Percentiles rank a stretch among this genome's conserved stretches.
phyloP scores from a whole-genome alignment of 2,888 invertebrate species.

The Anthoptus insignis region DNA sequence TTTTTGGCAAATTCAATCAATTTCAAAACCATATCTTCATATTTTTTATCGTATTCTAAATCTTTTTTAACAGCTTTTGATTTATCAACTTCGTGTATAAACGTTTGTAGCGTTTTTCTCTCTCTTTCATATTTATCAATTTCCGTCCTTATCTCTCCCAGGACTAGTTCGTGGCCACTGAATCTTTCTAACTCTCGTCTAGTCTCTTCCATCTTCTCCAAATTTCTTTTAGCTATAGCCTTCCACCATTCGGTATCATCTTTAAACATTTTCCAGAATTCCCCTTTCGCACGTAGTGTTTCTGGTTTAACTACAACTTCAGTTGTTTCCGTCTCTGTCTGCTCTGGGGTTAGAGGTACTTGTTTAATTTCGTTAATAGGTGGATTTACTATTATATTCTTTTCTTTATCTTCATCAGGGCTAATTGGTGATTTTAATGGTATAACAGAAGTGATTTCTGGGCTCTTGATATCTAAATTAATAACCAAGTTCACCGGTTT shows the following conservation, averaged over 20 bases:
- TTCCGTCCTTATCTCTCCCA: slow-evolving; percentile 73
- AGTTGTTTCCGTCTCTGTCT: slow-evolving; percentile 63
- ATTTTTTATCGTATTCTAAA: slow-evolving; percentile 77
- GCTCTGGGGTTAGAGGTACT: slow-evolving; percentile 21
- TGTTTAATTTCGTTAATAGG: slow-evolving; percentile 18
- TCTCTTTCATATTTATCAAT: slow-evolving; percentile 71
- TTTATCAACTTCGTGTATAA: slow-evolving; percentile 78
- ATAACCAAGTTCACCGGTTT: slow-evolving; percentile 67
- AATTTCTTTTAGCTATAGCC: slow-evolving; percentile 76
- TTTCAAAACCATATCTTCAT: slow-evolving; percentile 80
- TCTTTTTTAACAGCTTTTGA: slow-evolving; percentile 73
- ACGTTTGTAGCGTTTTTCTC: slow-evolving; percentile 70
- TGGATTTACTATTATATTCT: slow-evolving; percentile 15
- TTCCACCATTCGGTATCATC: slow-evolving; percentile 84
- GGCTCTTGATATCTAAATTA: slow-evolving; percentile 58
- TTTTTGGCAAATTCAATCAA: slow-evolving; percentile 80
- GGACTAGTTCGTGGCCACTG: slow-evolving; percentile 76
- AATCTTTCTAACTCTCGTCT: slow-evolving; percentile 77
- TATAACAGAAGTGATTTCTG: slow-evolving; percentile 49
- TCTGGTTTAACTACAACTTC: slow-evolving; percentile 63
- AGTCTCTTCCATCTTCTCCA: slow-evolving; percentile 81
- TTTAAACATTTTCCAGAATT: slow-evolving; percentile 80
- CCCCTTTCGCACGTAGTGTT: slow-evolving; percentile 43
- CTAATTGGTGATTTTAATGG: slow-evolving; percentile 34
- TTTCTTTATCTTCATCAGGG: slow-evolving; percentile 25